Base-by-base conservation (phyloP, 1,140 invertebrate species). In the Ostrea edulis region DNA sequence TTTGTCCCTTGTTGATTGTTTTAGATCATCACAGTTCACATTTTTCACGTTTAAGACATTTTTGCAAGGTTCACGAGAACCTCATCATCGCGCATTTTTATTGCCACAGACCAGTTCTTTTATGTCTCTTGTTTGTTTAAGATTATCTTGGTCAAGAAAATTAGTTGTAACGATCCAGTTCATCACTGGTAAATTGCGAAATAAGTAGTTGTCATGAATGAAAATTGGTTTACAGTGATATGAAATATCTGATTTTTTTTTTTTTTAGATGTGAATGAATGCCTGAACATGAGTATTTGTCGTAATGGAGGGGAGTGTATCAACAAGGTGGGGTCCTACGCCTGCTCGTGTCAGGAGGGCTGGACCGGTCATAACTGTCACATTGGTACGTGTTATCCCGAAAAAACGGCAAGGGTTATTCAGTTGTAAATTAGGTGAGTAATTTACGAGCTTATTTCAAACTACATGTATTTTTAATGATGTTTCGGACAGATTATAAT, bases 341-440 rank as follows among this genome's bases (percentile, higher is more conserved):
- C 97, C 2, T 99, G 98, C 95, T 98, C 99, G 92, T 99, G 98
- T 93, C 97, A 97, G 0, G 96, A 97, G 87, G 98, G 98, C 0
- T 99, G 98, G 94, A 97, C 98, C 94, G 98, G 98, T 14, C 95
- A 97, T n/a, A 97, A 98, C 92, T 99, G 98, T 94, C 96, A 83
- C 17, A 83, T 97, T 77, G 93, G 93, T 93, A 86, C 88, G 52
- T 14, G 58, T 87, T 86, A 2, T 44, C 35, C 1, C 2, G 5
- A 44, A 44, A 44, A 44, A 44, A 44, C 5, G 35, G 35, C 35
- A 44, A 44, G 35, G 5, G 2, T 44, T 44, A 44, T 44, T 44
- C 35, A 44, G 1, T 65, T 8, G 65, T 44, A 44, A 44, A 44
- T 44, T 44, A 44, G 35, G 5, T 44, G 35, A 44, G 35, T 44